Percentiles rank a stretch among this genome's conserved stretches.
These are phyloP conservation scores for Pseudobourletiella spinata DNA, from an alignment of 1,140 invertebrate genomes.

Conservation along the genomic window DNA sequence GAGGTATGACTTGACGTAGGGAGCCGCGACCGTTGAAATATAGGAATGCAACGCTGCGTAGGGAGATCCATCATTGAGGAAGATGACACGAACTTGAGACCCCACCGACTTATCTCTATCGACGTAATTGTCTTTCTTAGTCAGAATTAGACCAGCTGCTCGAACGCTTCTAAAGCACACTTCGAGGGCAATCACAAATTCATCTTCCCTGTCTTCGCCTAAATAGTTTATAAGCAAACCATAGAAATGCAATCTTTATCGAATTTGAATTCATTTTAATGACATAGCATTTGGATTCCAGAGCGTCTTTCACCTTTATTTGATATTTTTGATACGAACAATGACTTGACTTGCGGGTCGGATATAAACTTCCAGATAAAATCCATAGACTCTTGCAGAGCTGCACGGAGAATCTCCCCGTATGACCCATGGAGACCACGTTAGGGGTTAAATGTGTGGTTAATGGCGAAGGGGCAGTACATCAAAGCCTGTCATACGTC, in stretches of 20 bases:
- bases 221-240: too few species aligned
- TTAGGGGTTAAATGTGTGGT: too few species aligned
- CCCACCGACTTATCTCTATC: slow-evolving; percentile 93
- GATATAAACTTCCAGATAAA: slow-evolving; percentile 77
- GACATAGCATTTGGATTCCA: too few species aligned
- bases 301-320: slow-evolving; percentile 73
- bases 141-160: slow-evolving; percentile 60
- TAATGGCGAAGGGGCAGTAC: too few species aligned
- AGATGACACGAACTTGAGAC: slow-evolving; percentile 79
- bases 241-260: too few species aligned
- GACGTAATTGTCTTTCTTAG: slow-evolving; percentile 78
- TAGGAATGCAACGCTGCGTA: slow-evolving; percentile 94
- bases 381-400: slow-evolving; percentile 76
- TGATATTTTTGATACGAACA: slow-evolving; percentile 79
- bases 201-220: slow-evolving; percentile 74
- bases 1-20: slow-evolving; percentile 98
- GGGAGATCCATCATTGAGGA: slow-evolving; percentile 88
- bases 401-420: slow-evolving; percentile 61
- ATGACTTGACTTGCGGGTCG: slow-evolving; percentile 74
- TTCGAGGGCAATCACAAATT: slow-evolving; percentile 79
- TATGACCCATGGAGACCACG: too few species aligned
- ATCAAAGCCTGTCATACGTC: too few species aligned
- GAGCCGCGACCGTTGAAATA: slow-evolving; percentile 88
- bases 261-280: too few species aligned
- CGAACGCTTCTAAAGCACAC: slow-evolving; percentile 69